These are phyloP conservation scores for Hozukius guyotensis DNA, from an alignment of 2,797 vertebrate genomes.

Conservation along the genomic window DNA sequence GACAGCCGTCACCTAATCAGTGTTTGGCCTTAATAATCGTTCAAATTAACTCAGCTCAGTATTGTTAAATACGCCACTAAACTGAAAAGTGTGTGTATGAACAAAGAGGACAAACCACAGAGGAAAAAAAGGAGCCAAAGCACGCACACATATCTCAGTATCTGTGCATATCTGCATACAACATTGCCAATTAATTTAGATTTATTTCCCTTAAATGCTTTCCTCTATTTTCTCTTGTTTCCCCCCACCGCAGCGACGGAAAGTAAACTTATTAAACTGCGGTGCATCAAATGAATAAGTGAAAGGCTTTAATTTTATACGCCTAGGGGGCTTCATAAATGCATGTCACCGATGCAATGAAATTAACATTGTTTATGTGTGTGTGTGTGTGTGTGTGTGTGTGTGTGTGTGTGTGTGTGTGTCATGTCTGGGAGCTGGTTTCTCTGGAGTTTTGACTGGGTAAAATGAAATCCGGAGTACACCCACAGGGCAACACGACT, in stretches of 20 bases:
- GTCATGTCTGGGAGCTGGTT: slow-evolving; percentile 65
- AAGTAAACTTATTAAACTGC: slow-evolving; percentile 78
- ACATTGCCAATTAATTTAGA: slow-evolving; percentile 59
- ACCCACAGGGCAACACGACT: slow-evolving; percentile 74
- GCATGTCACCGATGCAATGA: slow-evolving; percentile 60
- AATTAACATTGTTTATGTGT: slow-evolving; percentile 74
- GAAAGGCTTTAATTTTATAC: slow-evolving; percentile 69
- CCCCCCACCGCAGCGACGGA: slow-evolving; percentile 30
- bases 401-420: slow-evolving; percentile 17
- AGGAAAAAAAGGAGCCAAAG: slow-evolving; percentile 1
- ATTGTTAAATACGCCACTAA: neutral
- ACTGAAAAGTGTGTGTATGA: neutral
- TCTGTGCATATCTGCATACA: slow-evolving; percentile 46
- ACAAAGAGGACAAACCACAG: slow-evolving; percentile 6
- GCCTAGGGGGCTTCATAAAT: slow-evolving; percentile 76
- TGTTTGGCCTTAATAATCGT: slow-evolving; percentile 11
- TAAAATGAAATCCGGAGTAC: slow-evolving; percentile 67
- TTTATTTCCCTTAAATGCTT: slow-evolving; percentile 16
- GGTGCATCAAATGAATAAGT: slow-evolving; percentile 80
- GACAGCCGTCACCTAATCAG: neutral
- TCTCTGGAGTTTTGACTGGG: slow-evolving; percentile 70
- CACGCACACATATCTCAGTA: neutral
- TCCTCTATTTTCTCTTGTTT: neutral
- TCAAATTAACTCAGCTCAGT: slow-evolving; percentile 1
- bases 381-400: neutral